Evolutionary conservation across 1,140 invertebrate genomes (phyloP), one percentile per base, ranked within the genome.

Genomic region (Musca domestica): DNA sequence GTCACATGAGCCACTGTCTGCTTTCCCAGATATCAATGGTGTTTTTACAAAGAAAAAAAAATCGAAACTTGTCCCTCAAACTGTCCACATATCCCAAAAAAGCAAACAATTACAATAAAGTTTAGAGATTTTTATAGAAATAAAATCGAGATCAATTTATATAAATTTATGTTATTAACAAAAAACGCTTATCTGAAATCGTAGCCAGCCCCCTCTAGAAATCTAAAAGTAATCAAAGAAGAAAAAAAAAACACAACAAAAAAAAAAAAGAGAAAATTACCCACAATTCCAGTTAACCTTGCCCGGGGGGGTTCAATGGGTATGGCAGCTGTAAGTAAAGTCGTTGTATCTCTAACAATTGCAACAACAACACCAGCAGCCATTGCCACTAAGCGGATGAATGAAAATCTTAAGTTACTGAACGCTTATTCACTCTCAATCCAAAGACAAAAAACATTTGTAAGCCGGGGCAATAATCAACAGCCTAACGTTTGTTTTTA

Each of bases 201-300:
- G 27, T 25, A 56, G n/a, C 15, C 3, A 27, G 49, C 19, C 17
- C 52, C 6, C 12, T 56, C 25, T 27, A 54, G 23, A 22, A 23
- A 14, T 54, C 20, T 10, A 51, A 51, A 9, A 48, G 22, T 23
- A 54, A 23, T 54, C 12, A 30, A 23, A 23, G 19, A 54, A 23
- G 7, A 22, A 23, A 54, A 4, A 51, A 51, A 3, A 51, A 54
- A 25, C 15, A 56, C 2, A 56, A 41, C 6, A 41, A 27, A n/a
- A 56, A 51, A 51, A 56, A 56, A 30, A 56, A 56, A 56, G 52
- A 27, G 52, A 56, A 56, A 56, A 56, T 56, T 27, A 56, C 19
- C 23, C 23, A 56, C 52, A 56, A 56, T 56, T 56, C 52, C 52
- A 56, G 52, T 56, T 56, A 56, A 56, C 52, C 52, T 56, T 56